Evolutionary conservation across 1,140 invertebrate species (phyloP).

Genomic region (Sweltsa coloradensis): DNA sequence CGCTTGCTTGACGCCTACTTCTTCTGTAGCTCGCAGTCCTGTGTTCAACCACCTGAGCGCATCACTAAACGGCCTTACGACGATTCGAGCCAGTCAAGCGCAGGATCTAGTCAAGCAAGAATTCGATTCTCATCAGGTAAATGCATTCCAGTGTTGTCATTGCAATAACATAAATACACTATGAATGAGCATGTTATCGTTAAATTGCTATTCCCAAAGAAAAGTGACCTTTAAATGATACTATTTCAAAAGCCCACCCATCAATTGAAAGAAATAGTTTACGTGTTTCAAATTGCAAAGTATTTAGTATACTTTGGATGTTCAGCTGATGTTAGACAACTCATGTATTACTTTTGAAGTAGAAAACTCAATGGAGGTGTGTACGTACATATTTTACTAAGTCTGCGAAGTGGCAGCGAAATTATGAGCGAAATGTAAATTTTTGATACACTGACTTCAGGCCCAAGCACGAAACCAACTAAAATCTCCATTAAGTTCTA

Average conservation of each 20-base stretch:
- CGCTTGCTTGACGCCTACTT: no score
- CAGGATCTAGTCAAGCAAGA: slow-evolving; percentile 64
- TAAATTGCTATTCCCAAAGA: neutral
- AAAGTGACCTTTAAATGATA: no score
- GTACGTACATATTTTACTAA: no score
- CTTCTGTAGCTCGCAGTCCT: slow-evolving; percentile 53
- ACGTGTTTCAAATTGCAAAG: neutral
- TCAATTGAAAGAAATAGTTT: neutral
- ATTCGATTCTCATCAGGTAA: slow-evolving; percentile 63
- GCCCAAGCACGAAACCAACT: neutral
- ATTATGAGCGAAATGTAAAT: no score
- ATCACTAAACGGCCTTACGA: slow-evolving; percentile 76
- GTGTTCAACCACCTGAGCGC: slow-evolving; percentile 81
- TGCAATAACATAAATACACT: neutral
- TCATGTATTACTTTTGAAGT: no score
- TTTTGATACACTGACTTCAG: no score
- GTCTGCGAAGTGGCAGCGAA: no score
- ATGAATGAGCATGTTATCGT: neutral
- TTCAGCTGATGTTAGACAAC: no score
- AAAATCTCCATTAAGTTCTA: neutral
- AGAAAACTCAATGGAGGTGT: no score
- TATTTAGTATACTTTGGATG: no score
- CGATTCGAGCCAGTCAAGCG: slow-evolving; percentile 73
- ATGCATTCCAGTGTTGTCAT: neutral
- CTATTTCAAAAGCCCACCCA: no score